A percentile compares a stretch with the other conserved stretches of the same genome.
Evolutionary conservation across 2,113 vertebrate species (phyloP).

Genomic region (Coptodon bakossiorum): DNA sequence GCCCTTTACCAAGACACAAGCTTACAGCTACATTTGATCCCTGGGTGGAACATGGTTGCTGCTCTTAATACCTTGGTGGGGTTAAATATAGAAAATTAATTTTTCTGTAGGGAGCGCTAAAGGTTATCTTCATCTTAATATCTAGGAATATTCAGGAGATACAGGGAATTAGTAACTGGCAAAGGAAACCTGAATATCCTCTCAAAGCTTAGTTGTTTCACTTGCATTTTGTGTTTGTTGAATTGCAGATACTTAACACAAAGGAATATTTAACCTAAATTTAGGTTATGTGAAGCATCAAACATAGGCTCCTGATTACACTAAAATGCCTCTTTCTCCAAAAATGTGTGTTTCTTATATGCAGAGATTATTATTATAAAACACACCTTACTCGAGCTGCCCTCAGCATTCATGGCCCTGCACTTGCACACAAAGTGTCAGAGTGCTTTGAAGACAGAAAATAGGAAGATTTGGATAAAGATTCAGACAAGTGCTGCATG

Average conservation of each 20-base stretch:
- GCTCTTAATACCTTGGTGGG: not conserved
- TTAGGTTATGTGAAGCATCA: not conserved
- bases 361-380: not conserved
- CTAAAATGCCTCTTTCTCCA: not conserved
- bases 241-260: not conserved
- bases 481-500: not conserved
- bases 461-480: not conserved
- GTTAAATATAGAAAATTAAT: not conserved
- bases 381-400: not conserved
- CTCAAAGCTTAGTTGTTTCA: not conserved
- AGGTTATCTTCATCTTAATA: not conserved
- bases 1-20: not conserved
- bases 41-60: not conserved
- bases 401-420: not conserved
- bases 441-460: not conserved
- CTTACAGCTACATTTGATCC: fast-evolving
- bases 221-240: not conserved
- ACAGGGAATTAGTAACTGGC: not conserved
- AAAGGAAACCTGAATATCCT: not conserved
- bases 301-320: not conserved
- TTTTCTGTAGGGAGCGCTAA: not conserved
- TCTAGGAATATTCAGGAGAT: not conserved
- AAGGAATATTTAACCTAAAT: not conserved
- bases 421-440: not conserved
- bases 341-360: not conserved